A percentile compares a stretch with the other conserved stretches of the same genome.
phyloP scores from a whole-genome alignment of 2,888 invertebrate species.

The Aromia moschata region DNA sequence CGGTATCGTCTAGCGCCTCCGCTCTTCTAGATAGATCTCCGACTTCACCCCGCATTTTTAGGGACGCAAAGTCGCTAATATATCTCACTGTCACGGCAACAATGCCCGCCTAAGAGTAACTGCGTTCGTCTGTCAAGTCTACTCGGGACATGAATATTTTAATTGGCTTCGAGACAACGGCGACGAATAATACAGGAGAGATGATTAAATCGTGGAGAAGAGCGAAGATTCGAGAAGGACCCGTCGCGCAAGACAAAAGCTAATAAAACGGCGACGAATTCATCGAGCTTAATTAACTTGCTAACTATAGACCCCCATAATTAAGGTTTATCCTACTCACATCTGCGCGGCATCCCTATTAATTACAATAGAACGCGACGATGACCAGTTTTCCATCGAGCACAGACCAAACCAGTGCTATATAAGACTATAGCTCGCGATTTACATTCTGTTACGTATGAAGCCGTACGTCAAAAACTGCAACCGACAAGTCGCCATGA shows the following conservation, averaged over 20 bases:
- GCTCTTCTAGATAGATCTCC: too few species aligned
- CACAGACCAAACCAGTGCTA: too few species aligned
- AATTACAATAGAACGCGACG: too few species aligned
- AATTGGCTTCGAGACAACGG: slow-evolving; percentile 28
- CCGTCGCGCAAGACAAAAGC: slow-evolving; percentile 7
- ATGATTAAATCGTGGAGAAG: slow-evolving; percentile 27
- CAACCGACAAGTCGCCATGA: too few species aligned
- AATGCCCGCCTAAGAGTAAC: slow-evolving; percentile 36
- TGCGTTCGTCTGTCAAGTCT: slow-evolving; percentile 35
- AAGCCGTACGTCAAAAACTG: too few species aligned
- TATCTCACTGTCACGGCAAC: slow-evolving; percentile 37
- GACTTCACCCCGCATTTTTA: slow-evolving; percentile 27
- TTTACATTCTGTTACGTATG: too few species aligned
- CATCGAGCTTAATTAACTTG: not conserved
- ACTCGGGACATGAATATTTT: slow-evolving; percentile 36
- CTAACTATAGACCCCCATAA: too few species aligned
- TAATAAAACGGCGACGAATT: slow-evolving; percentile 42
- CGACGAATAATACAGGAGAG: slow-evolving; percentile 31
- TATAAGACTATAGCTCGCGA: too few species aligned
- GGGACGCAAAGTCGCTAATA: slow-evolving; percentile 37
- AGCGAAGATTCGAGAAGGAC: slow-evolving; percentile 25
- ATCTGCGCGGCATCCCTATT: too few species aligned
- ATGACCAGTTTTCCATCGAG: too few species aligned
- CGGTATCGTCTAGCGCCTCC: not conserved
- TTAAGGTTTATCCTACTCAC: too few species aligned